Base-by-base conservation (phyloP, 2,113 vertebrate species). In the Cyprinus carpio region DNA sequence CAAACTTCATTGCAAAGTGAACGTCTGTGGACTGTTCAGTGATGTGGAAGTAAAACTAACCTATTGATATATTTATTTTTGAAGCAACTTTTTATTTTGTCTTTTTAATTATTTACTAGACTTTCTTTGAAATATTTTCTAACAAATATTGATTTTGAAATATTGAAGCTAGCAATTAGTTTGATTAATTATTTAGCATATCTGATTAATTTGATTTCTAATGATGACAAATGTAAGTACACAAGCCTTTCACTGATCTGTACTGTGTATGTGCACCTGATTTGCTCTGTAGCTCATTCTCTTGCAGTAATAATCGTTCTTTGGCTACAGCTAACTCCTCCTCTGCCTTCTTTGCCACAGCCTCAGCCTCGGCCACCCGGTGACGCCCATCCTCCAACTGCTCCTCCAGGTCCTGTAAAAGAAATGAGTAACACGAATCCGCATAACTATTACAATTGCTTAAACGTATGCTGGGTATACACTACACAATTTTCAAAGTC, bases 261-360 rank as follows among this genome's bases (percentile, higher is more conserved):
- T 71, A 10, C 56, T 31, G 64, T 31, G 64, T 2, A 31, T 31
- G 64, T 18, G n/a, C 90, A 97, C 97, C 96, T 85, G 95, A 91
- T 93, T 95, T 94, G 91, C 90, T 94, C 83, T 95, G 91, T 81
- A 95, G 88, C 86, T 95, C 94, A 74, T 95, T 93, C 72, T 95
- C 95, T 91, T 96, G 95, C 81, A 95, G 91, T 83, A 93, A 89
- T 72, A 95, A 92, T 87, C 95, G 94, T 88, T 96, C 95, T 87
- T 96, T 97, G 75, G 95, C 94, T 25, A 95, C 89, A 0, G 91
- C 90, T 12, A 97, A 90, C 93, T 96, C 95, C 91, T 97, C 95
- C 86, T 96, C 94, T 0, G 94, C 92, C 72, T 94, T 94, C 83
- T 94, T 94, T 0, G 94, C 93, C 9, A 90, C 88, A 27, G 81